These are phyloP conservation scores for Drosophila teissieri DNA, from an alignment of 1,140 invertebrate species.

Conservation along the genomic window DNA sequence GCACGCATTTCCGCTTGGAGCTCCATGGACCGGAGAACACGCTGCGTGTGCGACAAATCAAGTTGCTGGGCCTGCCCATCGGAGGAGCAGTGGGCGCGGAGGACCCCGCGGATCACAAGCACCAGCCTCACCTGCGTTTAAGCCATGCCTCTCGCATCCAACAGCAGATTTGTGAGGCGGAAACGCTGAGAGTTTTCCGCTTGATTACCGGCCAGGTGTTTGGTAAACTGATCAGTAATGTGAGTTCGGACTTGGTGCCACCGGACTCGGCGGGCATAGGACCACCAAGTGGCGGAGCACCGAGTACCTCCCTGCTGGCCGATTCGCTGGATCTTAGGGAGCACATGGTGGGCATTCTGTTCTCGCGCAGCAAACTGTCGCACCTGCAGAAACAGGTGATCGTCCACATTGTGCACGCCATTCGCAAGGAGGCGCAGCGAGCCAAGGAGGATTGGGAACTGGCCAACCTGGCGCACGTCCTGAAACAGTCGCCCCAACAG, in stretches of 20 bases:
- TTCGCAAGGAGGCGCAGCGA: constrained; percentile 93
- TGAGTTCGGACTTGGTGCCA: constrained; percentile 39
- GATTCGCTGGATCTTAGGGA: constrained; percentile 91
- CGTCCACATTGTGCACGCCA: constrained; percentile 96
- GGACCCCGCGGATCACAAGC: constrained; percentile 23
- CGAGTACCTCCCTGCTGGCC: constrained; percentile 62
- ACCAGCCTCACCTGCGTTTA: constrained; percentile 56
- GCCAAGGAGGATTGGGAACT: constrained; percentile 95
- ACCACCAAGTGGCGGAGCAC: background rate
- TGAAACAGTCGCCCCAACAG: constrained; percentile 71
- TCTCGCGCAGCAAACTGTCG: constrained; percentile 96
- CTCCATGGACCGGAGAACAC: constrained; percentile 96
- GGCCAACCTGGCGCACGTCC: constrained; percentile 68
- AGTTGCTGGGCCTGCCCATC: constrained; percentile 73
- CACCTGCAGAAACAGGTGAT: constrained; percentile 98
- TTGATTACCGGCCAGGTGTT: constrained; percentile 95
- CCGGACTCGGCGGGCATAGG: constrained; percentile 15
- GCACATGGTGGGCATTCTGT: constrained; percentile 98
- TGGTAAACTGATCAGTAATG: constrained; percentile 91
- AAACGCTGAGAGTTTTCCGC: constrained; percentile 97
- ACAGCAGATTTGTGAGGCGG: constrained; percentile 94
- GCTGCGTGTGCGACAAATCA: constrained; percentile 93
- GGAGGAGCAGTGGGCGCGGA: constrained; percentile 3
- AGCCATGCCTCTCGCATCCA: constrained; percentile 87
- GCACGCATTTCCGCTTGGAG: constrained; percentile 89